Base-by-base conservation (phyloP, 1,140 invertebrate genomes). In the Drosophila sp. region DNA sequence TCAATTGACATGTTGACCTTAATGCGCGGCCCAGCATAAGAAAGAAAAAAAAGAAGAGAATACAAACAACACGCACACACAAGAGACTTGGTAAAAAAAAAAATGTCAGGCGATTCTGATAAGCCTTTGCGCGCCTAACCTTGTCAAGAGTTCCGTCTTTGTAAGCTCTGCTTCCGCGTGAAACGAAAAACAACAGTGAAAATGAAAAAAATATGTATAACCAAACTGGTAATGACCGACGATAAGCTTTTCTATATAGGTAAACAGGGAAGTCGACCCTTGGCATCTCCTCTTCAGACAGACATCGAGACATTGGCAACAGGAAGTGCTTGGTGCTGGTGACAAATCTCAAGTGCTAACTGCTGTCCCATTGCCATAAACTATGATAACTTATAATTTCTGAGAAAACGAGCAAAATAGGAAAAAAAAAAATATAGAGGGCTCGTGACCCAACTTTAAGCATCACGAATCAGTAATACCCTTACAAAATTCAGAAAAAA, bases 1-100 rank as follows among this genome's bases (percentile, higher is more conserved):
- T 70, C 57, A 85, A 70, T 61, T 87, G 76, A 87, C 75, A 76
- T 64, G 75, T 73, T 79, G 76, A 86, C 82, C 83, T 86, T 70
- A 84, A 84, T 72, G 56, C 11, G 41, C 69, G 68, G 56, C 61
- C 62, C 41, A 63, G 66, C 25, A 50, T 50, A 50, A 27, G 44
- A 27, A 27, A 35, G 33, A 35, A 35, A 35, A 35, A 35, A 5
- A 35, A 35, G 7, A 10, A 25, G 7, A 47, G 6, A 6, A 25
- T 1, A 27, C 23, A 27, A 50, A 50, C 1, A 47, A 50, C 44
- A 50, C 11, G 5, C 23, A 50, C 44, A 50, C 54, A 50, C 25
- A 17, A 55, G 2, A 3, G 25, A 56, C 23, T 38, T 10, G 35
- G 35, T 38, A 57, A 74, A 70, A 68, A 70, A 70, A 72, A 80